Evolutionary conservation across 2,888 invertebrate species (phyloP), one percentile per base, ranked within the genome.

Genomic region (Clivina fossor): DNA sequence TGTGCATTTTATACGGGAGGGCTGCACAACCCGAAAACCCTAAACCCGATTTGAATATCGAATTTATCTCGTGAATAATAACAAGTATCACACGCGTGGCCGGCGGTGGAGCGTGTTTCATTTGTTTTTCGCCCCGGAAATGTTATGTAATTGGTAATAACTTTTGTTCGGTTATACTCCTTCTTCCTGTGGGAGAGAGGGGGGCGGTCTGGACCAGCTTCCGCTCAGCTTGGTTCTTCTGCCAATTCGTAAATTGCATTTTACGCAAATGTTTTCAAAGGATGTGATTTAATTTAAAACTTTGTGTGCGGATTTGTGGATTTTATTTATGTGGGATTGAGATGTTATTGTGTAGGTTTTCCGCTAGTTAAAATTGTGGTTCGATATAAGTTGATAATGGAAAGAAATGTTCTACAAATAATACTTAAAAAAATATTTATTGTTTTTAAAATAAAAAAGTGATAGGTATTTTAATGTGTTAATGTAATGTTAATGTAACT

Each of bases 1-100:
- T 58, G 58, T 59, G 58, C 41, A 40, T 50, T 50, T 41, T n/a
- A n/a, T n/a, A n/a, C n/a, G n/a, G 19, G 40, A 30, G 40, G 40
- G 26, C 16, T 13, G 33, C n/a, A n/a, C n/a, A n/a, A n/a, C n/a
- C n/a, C n/a, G n/a, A n/a, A n/a, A n/a, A n/a, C n/a, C n/a, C n/a
- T n/a, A n/a, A n/a, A n/a, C n/a, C n/a, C n/a, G n/a, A n/a, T n/a
- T n/a, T n/a, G n/a, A n/a, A n/a, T n/a, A n/a, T n/a, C n/a, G n/a
- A n/a, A n/a, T n/a, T n/a, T n/a, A 33, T 33, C 33, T 33, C 16
- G 8, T 33, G 13, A 16, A 7, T n/a, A 15, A 33, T 33, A 33
- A 33, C 16, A 33, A 33, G 16, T 13, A 15, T 47, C 47, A n/a
- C 57, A 16, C 30, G 26, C 54, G 37, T 38, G 16, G 32, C 22